Evolutionary conservation across 2,113 vertebrate species (phyloP).

Genomic region (Centropristis striata): DNA sequence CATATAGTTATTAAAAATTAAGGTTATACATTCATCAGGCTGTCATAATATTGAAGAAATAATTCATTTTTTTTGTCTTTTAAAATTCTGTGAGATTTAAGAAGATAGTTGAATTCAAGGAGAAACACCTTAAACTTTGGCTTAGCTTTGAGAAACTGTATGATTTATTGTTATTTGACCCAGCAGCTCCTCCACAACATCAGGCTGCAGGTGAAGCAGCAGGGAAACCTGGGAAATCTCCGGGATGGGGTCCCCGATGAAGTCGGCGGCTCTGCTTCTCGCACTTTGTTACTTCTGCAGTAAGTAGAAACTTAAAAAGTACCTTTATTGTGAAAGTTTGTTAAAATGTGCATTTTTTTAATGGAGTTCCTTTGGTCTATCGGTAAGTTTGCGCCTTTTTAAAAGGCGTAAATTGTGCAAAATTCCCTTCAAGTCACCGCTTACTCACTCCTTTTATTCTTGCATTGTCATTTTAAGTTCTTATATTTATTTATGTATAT

Average conservation of each 20-base stretch:
- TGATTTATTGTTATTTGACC: too few species aligned
- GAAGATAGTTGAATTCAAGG: too few species aligned
- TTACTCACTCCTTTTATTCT: neutral
- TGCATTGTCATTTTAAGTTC: too few species aligned
- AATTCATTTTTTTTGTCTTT: too few species aligned
- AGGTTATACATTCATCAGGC: too few species aligned
- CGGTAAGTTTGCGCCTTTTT: neutral
- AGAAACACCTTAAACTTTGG: too few species aligned
- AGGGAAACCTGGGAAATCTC: neutral
- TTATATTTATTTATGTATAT: too few species aligned
- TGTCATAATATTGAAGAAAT: too few species aligned
- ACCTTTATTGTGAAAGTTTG: neutral
- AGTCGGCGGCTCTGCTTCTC: slow-evolving; percentile 31
- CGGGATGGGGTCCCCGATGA: slow-evolving; percentile 51
- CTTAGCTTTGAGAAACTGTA: too few species aligned
- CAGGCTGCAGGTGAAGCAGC: slow-evolving; percentile 6
- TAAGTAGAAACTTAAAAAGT: slow-evolving; percentile 12
- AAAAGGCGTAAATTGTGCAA: neutral
- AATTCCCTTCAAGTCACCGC: neutral
- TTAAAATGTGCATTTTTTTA: neutral
- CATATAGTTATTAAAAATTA: too few species aligned
- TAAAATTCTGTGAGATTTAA: too few species aligned
- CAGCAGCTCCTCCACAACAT: neutral
- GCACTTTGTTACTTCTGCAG: slow-evolving; percentile 55
- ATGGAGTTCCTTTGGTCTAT: neutral